Percentiles rank a stretch among this genome's conserved stretches.
These are phyloP conservation scores for Galaxea fascicularis DNA, from an alignment of 92 coral and sea anemone genomes.

Conservation along the genomic window DNA sequence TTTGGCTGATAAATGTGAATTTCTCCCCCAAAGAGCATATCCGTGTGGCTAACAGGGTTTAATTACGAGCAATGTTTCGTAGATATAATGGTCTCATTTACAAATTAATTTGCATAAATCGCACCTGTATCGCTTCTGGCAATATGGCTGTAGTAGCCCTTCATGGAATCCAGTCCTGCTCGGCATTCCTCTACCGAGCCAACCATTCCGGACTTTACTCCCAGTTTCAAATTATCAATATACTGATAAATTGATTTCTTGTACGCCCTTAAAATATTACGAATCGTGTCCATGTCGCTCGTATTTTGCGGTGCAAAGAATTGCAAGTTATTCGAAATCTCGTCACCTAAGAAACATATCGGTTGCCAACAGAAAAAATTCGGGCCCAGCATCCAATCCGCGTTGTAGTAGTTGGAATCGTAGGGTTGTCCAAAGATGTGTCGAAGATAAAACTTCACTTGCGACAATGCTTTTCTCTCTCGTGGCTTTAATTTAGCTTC, in stretches of 20 bases:
- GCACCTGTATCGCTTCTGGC: conserved; percentile 29
- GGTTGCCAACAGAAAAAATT: conserved; percentile 89
- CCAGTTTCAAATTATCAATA: conserved; percentile 75
- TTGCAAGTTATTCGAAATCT: conserved; percentile 45
- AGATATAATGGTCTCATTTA: no score
- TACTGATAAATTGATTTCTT: conserved; percentile 69
- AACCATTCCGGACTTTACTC: conserved; percentile 91
- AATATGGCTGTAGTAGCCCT: conserved; percentile 54
- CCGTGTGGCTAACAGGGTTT: no score
- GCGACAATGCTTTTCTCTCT: conserved; percentile 85
- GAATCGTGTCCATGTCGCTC: conserved; percentile 62
- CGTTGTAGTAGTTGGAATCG: conserved; percentile 76
- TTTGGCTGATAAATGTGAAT: no score
- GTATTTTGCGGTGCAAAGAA: conserved; percentile 60
- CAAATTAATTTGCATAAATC: not conserved
- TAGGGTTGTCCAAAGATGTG: conserved; percentile 82
- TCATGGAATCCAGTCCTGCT: conserved; percentile 81
- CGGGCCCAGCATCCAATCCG: conserved; percentile 93
- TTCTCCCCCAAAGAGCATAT: no score
- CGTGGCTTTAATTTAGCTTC: conserved; percentile 67
- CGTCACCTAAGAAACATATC: conserved; percentile 65
- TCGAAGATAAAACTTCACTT: conserved; percentile 74
- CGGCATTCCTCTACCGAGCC: conserved; percentile 85
- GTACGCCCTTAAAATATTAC: conserved; percentile 58
- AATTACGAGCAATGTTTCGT: no score